Base-by-base conservation (phyloP, 2,888 invertebrate genomes). In the Cheilosia vernalis region DNA sequence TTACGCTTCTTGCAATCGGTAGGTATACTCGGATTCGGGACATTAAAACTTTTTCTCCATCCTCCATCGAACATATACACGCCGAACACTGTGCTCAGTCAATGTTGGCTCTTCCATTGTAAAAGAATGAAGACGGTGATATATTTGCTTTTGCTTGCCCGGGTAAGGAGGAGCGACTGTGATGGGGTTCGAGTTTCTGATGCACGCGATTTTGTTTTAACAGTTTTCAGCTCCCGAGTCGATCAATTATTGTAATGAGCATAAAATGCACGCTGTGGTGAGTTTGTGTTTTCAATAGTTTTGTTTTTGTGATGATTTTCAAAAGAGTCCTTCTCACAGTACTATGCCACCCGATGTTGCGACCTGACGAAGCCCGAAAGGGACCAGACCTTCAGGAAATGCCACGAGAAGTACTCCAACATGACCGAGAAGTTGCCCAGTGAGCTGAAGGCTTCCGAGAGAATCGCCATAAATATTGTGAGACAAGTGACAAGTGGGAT, bases 391-490 rank as follows among this genome's bases (percentile, higher is more conserved):
- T 77, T 60, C 37, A 17, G 7, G 2, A 27, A 24, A 13, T 77
- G 76, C 13, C 76, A 77, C 15, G 33, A 15, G n/a, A 44, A 53
- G 5, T 67, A 42, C 21, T 7, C 33, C 6, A 33, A 58, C 19
- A 77, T 42, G 60, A 21, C 61, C 6, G 2, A 40, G 0, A 40
- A 42, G 9, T n/a, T 40, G 9, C 1, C 42, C 15, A 19, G 19
- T 0, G 3, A 61, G 17, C 33, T 60, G 3, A 53, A 19, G 21
- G 40, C 76, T 3, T 19, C 60, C 3, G 76, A 77, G 9, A 19
- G 76, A 10, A 77, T 77, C 24, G 76, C 76, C 33, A 60, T 76
- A 17, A 76, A 76, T 13, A 76, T 76, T 7, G 76, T 60, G 53
- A 30, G 33, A n/a, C 19, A 2, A 21, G 9, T 21, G 3, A 9